phyloP scores from a whole-genome alignment of 2,888 invertebrate species.

The Brenthis ino region DNA sequence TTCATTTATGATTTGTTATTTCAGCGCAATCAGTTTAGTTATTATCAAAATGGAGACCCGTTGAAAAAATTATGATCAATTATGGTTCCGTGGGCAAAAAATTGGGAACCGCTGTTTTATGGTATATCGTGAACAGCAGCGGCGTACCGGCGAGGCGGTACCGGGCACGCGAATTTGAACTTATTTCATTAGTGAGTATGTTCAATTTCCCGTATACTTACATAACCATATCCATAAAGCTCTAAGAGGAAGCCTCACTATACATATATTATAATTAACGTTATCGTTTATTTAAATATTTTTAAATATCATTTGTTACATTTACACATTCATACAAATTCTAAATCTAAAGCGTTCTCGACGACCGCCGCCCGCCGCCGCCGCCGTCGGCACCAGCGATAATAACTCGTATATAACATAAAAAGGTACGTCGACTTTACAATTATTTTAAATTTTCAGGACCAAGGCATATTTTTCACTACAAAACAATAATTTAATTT shows the following conservation, averaged over 20 bases:
- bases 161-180: conserved; percentile 56
- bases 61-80: no score
- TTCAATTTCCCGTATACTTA: conserved; percentile 77
- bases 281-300: conserved; percentile 46
- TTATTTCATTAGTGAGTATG: conserved; percentile 73
- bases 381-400: not conserved
- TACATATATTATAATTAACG: conserved; percentile 59
- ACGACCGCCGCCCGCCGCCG: conserved; percentile 43
- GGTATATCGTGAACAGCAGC: no score
- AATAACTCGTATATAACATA: not conserved
- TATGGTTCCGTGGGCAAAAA: no score
- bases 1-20: no score
- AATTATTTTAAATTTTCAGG: no score
- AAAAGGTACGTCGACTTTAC: no score
- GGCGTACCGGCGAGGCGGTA: no score
- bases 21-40: no score
- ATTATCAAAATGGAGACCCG: no score
- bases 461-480: no score
- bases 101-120: no score
- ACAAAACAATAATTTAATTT: no score
- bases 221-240: conserved; percentile 76
- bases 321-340: conserved; percentile 76
- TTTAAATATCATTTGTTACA: conserved; percentile 73
- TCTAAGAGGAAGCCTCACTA: conserved; percentile 81
- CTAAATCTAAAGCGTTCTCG: conserved; percentile 73